Base-by-base conservation (phyloP, 2,888 invertebrate genomes). In the Drosophila affinis region DNA sequence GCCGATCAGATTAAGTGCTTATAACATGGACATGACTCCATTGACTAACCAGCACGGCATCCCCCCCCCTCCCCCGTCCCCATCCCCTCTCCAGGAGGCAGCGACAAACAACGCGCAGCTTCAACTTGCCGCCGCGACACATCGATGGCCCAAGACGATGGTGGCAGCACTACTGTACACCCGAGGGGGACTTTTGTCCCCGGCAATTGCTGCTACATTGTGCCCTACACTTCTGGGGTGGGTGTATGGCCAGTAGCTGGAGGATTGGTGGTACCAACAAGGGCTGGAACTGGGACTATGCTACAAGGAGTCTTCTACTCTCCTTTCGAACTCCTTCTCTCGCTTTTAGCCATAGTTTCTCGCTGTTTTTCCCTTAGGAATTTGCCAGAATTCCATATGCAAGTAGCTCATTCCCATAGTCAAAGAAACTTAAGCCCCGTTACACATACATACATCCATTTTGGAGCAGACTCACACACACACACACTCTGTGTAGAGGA, bases 1-100 rank as follows among this genome's bases (percentile, higher is more conserved):
- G 56, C 55, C 53, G 82, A 83, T 83, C 83, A 83, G 88, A 83
- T 87, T 83, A 83, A 83, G 86, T 82, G 83, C 83, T 88, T 87
- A 87, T 88, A 83, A 83, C 86, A 87, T 83, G 83, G 88, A 87
- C 83, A 83, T 88, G 86, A 87, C 86, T 88, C 83, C 88, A 83
- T 88, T 87, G 82, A 83, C 79, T 76, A 79, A 74, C 86, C 78
- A 74, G 47, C 56, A 53, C 57, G 46, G 46, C 46, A 21, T 54
- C 39, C 68, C 52, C 24, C 21, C 29, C 48, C 62, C 12, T 21
- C 21, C 21, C 34, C 67, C 51, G 57, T 21, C 44, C 44, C 21
- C 62, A 21, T 51, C 49, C 49, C 63, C 45, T 51, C 39, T 14
- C 39, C 39, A 9, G 14, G 14, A 56, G 18, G 51, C 17, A 69